Evolutionary conservation across 2,888 invertebrate species (phyloP).

Genomic region (Cephus pulcher): DNA sequence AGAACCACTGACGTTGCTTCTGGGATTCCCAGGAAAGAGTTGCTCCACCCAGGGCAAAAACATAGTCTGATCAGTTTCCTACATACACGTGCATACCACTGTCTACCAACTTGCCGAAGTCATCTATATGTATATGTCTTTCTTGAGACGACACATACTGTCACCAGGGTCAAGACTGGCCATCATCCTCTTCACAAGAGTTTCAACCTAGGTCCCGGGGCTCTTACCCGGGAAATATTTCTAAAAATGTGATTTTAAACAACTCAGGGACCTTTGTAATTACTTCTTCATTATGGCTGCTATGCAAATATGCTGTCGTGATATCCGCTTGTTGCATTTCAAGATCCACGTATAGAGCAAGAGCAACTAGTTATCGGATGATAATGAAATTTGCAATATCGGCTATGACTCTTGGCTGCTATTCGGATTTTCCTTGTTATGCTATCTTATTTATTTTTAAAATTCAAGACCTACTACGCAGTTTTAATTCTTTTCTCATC

Average conservation of each 20-base stretch:
- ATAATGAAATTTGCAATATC: not conserved
- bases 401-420: too few relatives aligned
- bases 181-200: not conserved
- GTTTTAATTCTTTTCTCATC: not conserved
- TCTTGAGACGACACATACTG: not conserved
- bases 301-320: not conserved
- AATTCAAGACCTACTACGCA: not conserved
- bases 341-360: not conserved
- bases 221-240: not conserved
- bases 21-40: not conserved
- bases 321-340: not conserved
- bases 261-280: not conserved
- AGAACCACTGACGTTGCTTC: too few relatives aligned
- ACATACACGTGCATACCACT: not conserved
- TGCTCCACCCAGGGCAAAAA: not conserved
- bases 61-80: not conserved
- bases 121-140: not conserved
- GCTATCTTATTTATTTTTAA: not conserved
- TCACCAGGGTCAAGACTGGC: not conserved
- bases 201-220: too few relatives aligned
- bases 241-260: not conserved
- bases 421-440: not conserved
- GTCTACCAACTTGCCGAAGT: not conserved
- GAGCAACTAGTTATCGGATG: not conserved
- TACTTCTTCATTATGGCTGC: not conserved